Evolutionary conservation across 2,797 vertebrate genomes (phyloP).

Genomic region (Pseudomugil tenellus): DNA sequence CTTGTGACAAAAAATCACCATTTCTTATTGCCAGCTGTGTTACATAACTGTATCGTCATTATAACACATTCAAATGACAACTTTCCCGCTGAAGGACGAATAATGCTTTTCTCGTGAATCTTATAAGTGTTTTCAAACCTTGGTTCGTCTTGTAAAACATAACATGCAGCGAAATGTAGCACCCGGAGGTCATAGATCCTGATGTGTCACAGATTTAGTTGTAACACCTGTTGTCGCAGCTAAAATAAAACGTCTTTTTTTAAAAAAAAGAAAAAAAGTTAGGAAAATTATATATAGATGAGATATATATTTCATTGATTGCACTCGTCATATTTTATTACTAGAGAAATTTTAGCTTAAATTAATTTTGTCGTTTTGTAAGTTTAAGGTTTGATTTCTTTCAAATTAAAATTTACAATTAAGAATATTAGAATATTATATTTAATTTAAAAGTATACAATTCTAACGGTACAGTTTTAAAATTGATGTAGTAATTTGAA

Average conservation of each 20-base stretch:
- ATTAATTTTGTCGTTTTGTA: neutral
- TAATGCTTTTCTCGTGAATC: too few relatives aligned
- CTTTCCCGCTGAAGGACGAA: too few relatives aligned
- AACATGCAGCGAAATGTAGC: too few relatives aligned
- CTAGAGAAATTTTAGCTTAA: neutral
- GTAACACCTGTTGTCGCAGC: constrained; percentile 43
- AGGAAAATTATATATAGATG: neutral
- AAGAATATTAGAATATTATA: neutral
- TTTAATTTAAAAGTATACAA: neutral
- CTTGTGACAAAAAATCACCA: too few relatives aligned
- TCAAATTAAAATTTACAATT: neutral
- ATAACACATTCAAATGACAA: too few relatives aligned
- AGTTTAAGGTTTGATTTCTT: neutral
- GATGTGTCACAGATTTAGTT: too few relatives aligned
- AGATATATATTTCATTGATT: neutral
- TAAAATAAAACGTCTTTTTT: constrained; percentile 42
- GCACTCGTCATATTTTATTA: neutral
- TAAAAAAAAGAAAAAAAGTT: neutral
- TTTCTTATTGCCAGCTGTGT: too few relatives aligned
- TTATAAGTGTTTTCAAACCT: too few relatives aligned
- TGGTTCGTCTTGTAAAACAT: too few relatives aligned
- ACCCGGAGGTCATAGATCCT: too few relatives aligned
- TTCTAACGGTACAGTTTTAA: neutral
- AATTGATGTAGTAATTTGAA: too few relatives aligned
- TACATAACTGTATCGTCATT: too few relatives aligned